Conservation (phyloP, 2,113 vertebrate genomes). For the Jacana jacana region DNA sequence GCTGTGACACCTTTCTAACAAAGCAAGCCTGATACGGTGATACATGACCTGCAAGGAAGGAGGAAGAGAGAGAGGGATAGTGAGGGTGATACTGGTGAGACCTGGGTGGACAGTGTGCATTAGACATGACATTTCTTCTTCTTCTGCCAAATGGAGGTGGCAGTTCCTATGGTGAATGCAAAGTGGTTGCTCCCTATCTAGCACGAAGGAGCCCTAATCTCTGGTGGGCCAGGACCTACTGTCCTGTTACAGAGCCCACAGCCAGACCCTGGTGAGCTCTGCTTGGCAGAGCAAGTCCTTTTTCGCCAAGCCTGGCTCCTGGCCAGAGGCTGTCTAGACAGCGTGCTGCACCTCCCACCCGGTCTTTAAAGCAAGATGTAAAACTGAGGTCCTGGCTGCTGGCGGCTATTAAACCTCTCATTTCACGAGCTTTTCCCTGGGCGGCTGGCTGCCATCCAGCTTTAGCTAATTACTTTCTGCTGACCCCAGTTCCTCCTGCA, state of each 20-base stretch:
- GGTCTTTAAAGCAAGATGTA: not conserved
- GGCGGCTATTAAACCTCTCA: not conserved
- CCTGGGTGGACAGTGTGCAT: rapidly evolving
- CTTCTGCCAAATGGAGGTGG: not conserved
- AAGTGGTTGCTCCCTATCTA: not conserved
- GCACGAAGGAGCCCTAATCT: not conserved
- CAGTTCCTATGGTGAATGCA: not conserved
- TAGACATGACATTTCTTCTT: not conserved
- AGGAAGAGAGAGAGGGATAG: not conserved
- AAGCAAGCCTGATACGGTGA: not conserved
- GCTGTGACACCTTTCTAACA: too few species aligned
- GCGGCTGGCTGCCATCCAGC: not conserved
- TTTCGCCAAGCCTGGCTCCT: not conserved
- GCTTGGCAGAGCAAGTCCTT: not conserved
- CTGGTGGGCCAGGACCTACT: not conserved
- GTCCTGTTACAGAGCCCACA: not conserved
- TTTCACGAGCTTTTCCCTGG: not conserved
- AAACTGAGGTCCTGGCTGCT: not conserved
- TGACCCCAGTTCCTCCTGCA: not conserved
- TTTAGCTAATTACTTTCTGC: constrained; percentile 3
- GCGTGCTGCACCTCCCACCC: not conserved
- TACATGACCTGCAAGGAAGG: not conserved
- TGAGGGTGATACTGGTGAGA: not conserved
- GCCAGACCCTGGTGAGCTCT: not conserved
- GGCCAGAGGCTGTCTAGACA: constrained; percentile 13